Evolutionary conservation across 2,888 invertebrate species (phyloP).

Genomic region (Plebejus melissa): DNA sequence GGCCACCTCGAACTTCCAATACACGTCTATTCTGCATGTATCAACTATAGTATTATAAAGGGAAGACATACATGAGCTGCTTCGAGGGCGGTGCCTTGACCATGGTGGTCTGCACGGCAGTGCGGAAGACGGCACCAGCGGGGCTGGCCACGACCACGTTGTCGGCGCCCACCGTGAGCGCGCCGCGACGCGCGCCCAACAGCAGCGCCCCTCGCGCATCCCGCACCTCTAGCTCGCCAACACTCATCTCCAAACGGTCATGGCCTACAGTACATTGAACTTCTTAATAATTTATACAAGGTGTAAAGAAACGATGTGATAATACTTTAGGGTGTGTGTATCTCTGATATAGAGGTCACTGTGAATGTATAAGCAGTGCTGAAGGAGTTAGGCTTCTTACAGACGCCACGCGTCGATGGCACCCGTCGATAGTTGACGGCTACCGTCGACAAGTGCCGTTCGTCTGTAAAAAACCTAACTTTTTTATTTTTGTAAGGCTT

Average conservation of each 20-base stretch:
- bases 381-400: too few relatives aligned
- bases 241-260: conserved; percentile 89
- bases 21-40: too few relatives aligned
- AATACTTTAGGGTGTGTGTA: too few relatives aligned
- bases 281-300: too few relatives aligned
- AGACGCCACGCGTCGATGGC: too few relatives aligned
- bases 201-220: conserved; percentile 87
- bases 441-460: too few relatives aligned
- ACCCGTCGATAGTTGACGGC: too few relatives aligned
- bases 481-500: too few relatives aligned
- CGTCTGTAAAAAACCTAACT: too few relatives aligned
- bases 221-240: conserved; percentile 87
- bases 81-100: conserved; percentile 91
- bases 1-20: neutral
- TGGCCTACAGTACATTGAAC: conserved; percentile 78
- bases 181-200: conserved; percentile 88
- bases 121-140: conserved; percentile 90
- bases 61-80: conserved; percentile 85
- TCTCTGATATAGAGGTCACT: too few relatives aligned
- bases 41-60: neutral
- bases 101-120: conserved; percentile 91
- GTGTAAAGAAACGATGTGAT: too few relatives aligned
- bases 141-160: conserved; percentile 88
- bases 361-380: too few relatives aligned
- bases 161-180: conserved; percentile 90